Conservation (phyloP, 2,113 vertebrate species). For the Saimiri boliviensis region DNA sequence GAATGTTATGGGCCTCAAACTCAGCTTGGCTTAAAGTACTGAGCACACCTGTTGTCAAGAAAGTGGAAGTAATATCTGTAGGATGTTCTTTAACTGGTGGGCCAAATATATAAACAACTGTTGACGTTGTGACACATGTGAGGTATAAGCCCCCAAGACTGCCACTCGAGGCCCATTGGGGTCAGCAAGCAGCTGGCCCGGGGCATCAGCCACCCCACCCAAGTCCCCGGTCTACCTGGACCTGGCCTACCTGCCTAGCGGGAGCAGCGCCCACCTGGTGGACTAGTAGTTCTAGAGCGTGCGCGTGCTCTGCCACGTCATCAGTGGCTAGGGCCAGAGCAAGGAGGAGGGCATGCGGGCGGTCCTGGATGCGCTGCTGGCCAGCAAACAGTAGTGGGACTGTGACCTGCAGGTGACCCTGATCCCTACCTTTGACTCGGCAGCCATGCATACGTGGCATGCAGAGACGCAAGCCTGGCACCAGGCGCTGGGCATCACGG, state of each 20-base stretch:
- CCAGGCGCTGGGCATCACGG: conserved; percentile 88
- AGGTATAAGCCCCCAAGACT: conserved; percentile 89
- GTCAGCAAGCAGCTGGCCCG: not conserved
- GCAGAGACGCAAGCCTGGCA: conserved; percentile 90
- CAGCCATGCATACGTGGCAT: conserved; percentile 94
- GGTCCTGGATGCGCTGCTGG: conserved; percentile 90
- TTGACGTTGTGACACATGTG: conserved; percentile 99
- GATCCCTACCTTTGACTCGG: conserved; percentile 95
- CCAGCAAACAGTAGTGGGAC: conserved; percentile 90
- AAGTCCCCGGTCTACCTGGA: conserved; percentile 87
- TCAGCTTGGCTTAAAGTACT: conserved; percentile 98
- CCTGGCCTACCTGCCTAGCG: conserved; percentile 93
- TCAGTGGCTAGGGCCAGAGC: conserved; percentile 91
- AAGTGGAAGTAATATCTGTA: conserved; percentile 98
- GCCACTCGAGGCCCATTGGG: not conserved
- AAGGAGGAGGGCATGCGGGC: conserved; percentile 88
- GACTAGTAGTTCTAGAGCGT: conserved; percentile 87
- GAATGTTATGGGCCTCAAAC: conserved; percentile 96
- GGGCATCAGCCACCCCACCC: accelerated
- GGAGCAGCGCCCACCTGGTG: conserved; percentile 84
- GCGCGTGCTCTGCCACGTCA: conserved; percentile 91
- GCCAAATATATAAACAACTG: conserved; percentile 97
- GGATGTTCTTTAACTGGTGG: conserved; percentile 95
- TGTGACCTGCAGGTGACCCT: conserved; percentile 91
- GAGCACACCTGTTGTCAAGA: conserved; percentile 98